Percentiles rank a stretch among this genome's conserved stretches.
These are phyloP conservation scores for Chaitophorus viminalis DNA, from an alignment of 2,888 invertebrate genomes.

Conservation along the genomic window DNA sequence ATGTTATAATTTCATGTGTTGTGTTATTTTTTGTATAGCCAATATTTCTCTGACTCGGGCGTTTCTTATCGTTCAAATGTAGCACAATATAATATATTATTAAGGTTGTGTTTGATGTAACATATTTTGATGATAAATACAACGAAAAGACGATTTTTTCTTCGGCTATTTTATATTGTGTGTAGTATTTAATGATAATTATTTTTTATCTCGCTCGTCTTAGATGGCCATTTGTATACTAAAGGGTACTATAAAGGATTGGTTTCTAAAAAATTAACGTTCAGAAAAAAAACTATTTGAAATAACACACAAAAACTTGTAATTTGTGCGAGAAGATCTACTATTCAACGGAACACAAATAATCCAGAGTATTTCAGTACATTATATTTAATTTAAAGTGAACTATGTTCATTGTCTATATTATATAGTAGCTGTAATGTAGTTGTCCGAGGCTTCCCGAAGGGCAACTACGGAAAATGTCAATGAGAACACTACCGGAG, in stretches of 20 bases:
- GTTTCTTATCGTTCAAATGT: too few species aligned
- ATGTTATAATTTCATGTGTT: too few species aligned
- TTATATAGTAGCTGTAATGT: background rate
- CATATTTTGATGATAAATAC: too few species aligned
- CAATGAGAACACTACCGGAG: background rate
- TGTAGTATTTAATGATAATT: too few species aligned
- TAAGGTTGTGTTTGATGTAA: too few species aligned
- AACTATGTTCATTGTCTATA: background rate
- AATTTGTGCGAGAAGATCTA: background rate
- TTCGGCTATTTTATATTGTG: too few species aligned
- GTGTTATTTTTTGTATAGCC: too few species aligned
- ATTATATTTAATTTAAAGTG: background rate
- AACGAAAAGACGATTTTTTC: too few species aligned
- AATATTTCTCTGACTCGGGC: too few species aligned
- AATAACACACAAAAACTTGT: background rate
- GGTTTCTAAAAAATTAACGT: background rate
- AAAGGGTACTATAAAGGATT: background rate
- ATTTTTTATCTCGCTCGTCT: background rate
- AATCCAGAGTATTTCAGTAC: background rate
- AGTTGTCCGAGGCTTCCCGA: background rate
- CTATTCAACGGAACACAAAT: constrained; percentile 9
- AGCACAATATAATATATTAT: too few species aligned
- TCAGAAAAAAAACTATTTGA: background rate
- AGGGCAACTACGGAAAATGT: constrained; percentile 33
- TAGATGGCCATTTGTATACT: background rate